A percentile compares a stretch with the other conserved stretches of the same genome.
phyloP scores from a whole-genome alignment of 2,113 vertebrate species.

The Coryphaenoides rupestris region DNA sequence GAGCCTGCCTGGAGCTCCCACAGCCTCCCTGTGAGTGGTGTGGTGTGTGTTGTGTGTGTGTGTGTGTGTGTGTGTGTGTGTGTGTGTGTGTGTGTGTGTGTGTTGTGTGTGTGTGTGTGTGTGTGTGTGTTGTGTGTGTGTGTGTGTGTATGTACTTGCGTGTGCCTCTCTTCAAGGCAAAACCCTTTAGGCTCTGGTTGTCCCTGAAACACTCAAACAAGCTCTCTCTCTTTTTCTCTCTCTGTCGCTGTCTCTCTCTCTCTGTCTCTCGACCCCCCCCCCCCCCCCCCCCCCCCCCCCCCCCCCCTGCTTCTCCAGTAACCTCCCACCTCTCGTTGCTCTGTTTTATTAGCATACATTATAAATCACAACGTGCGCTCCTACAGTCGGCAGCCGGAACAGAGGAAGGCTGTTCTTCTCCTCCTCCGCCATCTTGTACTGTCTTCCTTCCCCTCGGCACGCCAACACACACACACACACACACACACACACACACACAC shows the following conservation, averaged over 20 bases:
- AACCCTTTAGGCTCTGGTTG: too few relatives aligned
- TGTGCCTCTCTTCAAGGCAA: too few relatives aligned
- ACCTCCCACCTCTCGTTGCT: constrained; percentile 30
- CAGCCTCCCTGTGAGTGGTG: constrained; percentile 43
- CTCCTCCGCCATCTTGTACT: constrained; percentile 63
- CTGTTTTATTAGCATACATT: constrained; percentile 25
- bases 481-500: not conserved
- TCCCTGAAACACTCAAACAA: too few relatives aligned
- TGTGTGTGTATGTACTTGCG: constrained; percentile 27
- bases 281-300: too few relatives aligned
- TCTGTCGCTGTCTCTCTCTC: too few relatives aligned
- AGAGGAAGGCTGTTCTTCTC: constrained; percentile 43
- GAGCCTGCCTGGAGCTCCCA: constrained; percentile 57
- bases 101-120: too few relatives aligned
- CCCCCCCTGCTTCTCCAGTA: constrained; percentile 8
- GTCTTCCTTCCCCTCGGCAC: constrained; percentile 19
- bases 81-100: constrained; percentile 1
- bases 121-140: too few relatives aligned
- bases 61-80: constrained; percentile 17
- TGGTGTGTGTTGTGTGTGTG: too few relatives aligned
- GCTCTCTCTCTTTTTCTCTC: constrained; percentile 11
- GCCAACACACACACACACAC: too few relatives aligned
- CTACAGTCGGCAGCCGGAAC: constrained; percentile 49
- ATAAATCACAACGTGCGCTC: constrained; percentile 31
- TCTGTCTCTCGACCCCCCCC: not conserved